phyloP scores from a whole-genome alignment of 2,888 invertebrate genomes.

The Phyllotreta cruciferae region DNA sequence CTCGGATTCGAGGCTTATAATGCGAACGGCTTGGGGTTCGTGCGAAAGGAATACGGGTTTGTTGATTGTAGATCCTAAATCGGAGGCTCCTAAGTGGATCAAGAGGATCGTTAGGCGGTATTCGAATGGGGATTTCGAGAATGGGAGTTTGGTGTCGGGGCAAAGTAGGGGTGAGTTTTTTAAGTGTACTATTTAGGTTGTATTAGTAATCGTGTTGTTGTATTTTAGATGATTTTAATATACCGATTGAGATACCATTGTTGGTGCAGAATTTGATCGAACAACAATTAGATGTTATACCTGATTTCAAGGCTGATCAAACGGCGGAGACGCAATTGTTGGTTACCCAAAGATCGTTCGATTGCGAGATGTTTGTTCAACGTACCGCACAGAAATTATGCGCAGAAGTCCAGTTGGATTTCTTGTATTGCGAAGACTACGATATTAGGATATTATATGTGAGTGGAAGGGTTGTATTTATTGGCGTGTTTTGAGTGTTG shows the following conservation, averaged over 20 bases:
- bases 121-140: constrained; percentile 60
- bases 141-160: constrained; percentile 59
- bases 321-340: constrained; percentile 58
- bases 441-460: constrained; percentile 60
- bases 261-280: constrained; percentile 58
- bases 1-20: constrained; percentile 57
- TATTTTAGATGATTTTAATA: constrained; percentile 58
- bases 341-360: constrained; percentile 59
- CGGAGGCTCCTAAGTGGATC: constrained; percentile 58
- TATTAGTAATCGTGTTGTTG: neutral
- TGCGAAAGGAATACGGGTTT: constrained; percentile 50
- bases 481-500: neutral
- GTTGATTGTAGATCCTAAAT: constrained; percentile 57
- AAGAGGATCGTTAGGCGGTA: constrained; percentile 59
- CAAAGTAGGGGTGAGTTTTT: constrained; percentile 57
- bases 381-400: constrained; percentile 58
- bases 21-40: constrained; percentile 52
- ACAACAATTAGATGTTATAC: constrained; percentile 58
- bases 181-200: neutral
- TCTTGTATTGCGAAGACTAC: constrained; percentile 59
- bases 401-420: constrained; percentile 56
- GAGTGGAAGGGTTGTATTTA: constrained; percentile 39
- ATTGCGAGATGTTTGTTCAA: constrained; percentile 60
- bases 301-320: constrained; percentile 57
- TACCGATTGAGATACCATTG: constrained; percentile 59